phyloP scores from a whole-genome alignment of 2,888 invertebrate genomes.

The Teinopalpus imperialis region DNA sequence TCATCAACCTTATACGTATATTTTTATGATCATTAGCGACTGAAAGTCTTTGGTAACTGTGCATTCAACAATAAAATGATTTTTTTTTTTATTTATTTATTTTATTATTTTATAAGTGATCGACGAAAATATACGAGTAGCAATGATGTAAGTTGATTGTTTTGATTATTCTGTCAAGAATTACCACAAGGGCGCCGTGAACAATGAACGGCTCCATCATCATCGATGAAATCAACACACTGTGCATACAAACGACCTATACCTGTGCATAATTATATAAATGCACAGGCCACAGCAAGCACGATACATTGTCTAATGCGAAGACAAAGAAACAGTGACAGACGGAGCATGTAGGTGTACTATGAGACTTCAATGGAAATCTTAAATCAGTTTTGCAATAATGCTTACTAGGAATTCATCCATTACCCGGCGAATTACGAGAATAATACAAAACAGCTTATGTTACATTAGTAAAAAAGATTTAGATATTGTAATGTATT shows the following conservation, averaged over 20 bases:
- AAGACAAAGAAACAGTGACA: conserved; percentile 20
- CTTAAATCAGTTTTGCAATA: conserved; percentile 25
- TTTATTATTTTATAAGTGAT: too few species aligned
- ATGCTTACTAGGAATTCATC: conserved; percentile 19
- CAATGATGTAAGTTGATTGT: conserved; percentile 11
- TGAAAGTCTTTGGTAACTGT: too few species aligned
- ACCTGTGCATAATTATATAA: conserved; percentile 3
- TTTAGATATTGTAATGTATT: too few species aligned
- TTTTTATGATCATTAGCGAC: too few species aligned
- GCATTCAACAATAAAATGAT: too few species aligned
- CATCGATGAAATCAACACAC: conserved; percentile 12
- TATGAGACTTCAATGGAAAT: conserved; percentile 22
- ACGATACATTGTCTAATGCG: neutral
- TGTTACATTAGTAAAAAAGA: too few species aligned
- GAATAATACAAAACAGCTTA: too few species aligned
- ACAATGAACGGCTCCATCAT: conserved; percentile 7
- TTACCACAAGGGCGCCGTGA: conserved; percentile 4
- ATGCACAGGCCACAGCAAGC: neutral
- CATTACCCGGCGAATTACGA: conserved; percentile 6
- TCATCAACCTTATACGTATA: too few species aligned
- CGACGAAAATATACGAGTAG: neutral
- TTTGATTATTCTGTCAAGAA: conserved; percentile 1
- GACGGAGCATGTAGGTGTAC: conserved; percentile 11
- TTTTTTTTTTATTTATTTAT: too few species aligned
- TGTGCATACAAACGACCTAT: conserved; percentile 10